Conservation (phyloP, 2,113 vertebrate genomes). For the Sapayoa aenigma region DNA sequence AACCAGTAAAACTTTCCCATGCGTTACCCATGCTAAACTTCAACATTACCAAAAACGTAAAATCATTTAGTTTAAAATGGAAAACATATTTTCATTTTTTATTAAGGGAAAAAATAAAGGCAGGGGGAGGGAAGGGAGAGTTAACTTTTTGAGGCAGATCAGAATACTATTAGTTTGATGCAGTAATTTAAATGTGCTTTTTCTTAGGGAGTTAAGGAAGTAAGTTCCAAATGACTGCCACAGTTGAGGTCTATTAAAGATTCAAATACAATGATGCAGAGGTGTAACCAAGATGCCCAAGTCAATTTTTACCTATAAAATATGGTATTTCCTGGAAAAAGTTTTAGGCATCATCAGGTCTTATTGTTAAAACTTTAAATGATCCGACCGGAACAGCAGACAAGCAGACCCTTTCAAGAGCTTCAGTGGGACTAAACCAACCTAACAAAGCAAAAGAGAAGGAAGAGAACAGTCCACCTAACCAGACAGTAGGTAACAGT, state of each 20-base stretch:
- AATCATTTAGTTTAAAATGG: neutral
- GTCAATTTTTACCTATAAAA: neutral
- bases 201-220: neutral
- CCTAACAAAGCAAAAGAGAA: neutral
- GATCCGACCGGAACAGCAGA: neutral
- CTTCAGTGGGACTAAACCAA: neutral
- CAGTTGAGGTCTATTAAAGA: neutral
- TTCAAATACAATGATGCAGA: neutral
- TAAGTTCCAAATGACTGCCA: neutral
- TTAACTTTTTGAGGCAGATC: neutral
- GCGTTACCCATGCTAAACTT: neutral
- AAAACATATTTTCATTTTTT: neutral
- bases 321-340: neutral
- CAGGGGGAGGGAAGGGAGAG: neutral
- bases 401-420: neutral
- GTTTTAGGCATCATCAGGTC: neutral
- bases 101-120: neutral
- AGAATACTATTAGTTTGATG: neutral
- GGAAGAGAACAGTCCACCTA: neutral
- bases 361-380: neutral
- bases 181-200: neutral
- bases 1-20: neutral
- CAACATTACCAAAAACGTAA: neutral
- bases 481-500: neutral
- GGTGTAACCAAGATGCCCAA: neutral